Evolutionary conservation across 1,140 invertebrate genomes (phyloP), one percentile per base, ranked within the genome.

Genomic region (Drosophila orena): DNA sequence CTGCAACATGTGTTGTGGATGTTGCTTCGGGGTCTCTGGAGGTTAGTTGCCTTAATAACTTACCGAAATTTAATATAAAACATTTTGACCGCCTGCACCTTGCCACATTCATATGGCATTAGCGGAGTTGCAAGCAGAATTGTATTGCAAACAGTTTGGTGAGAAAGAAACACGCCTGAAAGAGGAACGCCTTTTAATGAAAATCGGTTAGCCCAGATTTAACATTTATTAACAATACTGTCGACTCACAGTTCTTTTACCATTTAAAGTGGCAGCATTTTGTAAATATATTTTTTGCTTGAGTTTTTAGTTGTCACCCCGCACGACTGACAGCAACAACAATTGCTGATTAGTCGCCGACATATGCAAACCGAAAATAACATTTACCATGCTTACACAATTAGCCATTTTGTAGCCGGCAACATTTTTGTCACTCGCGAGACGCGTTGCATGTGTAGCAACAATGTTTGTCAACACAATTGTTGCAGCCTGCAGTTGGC

Each of bases 391-490:
- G 74, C 73, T 69, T 89, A 79, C 83, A 77, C 83, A 88, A 86
- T 86, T 86, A 86, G 83, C 83, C 83, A 86, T 88, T 86, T 86
- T 86, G 83, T 88, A 88, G 79, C 62, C 70, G 81, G 83, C 83
- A 86, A 86, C 79, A 86, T 83, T 88, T 88, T 88, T 88, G 83
- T 88, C 83, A 89, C 84, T 85, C 81, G 42, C 73, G 69, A 12
- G 49, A 65, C 61, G 68, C 68, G 68, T 77, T 86, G 81, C 81
- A 85, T 88, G 79, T 88, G 83, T 88, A 88, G 83, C 83, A 88
- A 88, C 83, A 88, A 88, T 88, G 83, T 88, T 89, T 89, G 84
- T 88, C 79, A 83, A 83, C 83, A 86, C 75, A 81, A 84, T 84
- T 79, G 74, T 69, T 78, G 42, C 40, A 42, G 40, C 40, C 2